Evolutionary conservation across 2,113 vertebrate genomes (phyloP), one percentile per base, ranked within the genome.

Genomic region (Rhynchomys soricoides): DNA sequence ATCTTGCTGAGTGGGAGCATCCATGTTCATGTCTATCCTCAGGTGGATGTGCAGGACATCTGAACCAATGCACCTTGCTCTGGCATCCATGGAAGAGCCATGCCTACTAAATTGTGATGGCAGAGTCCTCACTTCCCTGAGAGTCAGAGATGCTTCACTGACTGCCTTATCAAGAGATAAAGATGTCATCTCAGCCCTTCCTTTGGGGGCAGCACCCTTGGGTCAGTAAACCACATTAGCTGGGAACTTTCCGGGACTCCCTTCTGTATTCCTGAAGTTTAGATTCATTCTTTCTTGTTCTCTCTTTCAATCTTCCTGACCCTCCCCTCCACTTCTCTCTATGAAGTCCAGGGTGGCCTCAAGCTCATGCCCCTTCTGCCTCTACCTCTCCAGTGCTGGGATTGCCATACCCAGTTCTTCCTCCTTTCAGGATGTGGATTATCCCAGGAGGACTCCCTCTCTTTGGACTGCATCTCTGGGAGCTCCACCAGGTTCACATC

Each of bases 61-160:
- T 10, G 13, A 45, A 24, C 10, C 37, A 40, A 48, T 40, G 59
- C 24, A 45, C 26, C 13, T 17, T 50, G 12, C 62, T 8, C 55
- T 45, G 55, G 12, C 29, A 57, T 15, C 12, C 19, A 5, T 37
- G 31, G 4, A 71, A 26, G n/a, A 90, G n/a, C 75, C 7, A 0
- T 10, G 17, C 0, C 40, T 15, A 5, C 87, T 21, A 4, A 26
- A 19, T 37, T 45, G 93, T 79, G 3, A 78, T 16, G 94, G 13
- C 1, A 40, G 59, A 0, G 86, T 43, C 50, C 15, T 81, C 9
- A 8, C 70, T 15, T 48, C 19, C 16, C 0, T 59, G 71, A 91
- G 86, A 55, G 43, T 64, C 3, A 16, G 26, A 40, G 24, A 9
- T 16, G 0, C 3, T 10, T 90, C 81, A 86, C 78, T 83, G 37